These are phyloP conservation scores for Drosophila pseudotakahashii DNA, from an alignment of 2,888 invertebrate genomes.

Conservation along the genomic window DNA sequence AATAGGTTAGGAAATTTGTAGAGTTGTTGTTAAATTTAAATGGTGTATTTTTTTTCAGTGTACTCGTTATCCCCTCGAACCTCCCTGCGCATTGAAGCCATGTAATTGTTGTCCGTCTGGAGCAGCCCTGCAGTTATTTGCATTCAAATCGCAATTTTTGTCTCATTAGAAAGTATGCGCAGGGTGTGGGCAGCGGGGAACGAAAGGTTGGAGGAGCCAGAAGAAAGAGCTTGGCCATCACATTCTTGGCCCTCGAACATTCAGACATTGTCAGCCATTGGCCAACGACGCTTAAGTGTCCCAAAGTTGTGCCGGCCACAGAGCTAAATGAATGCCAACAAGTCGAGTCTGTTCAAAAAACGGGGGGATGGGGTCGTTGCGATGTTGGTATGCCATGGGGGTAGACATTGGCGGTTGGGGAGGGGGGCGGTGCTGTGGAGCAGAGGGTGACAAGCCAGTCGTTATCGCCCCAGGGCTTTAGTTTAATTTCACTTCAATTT, in stretches of 20 bases:
- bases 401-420: background rate
- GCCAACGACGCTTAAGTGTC: constrained; percentile 71
- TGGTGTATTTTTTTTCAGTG: background rate
- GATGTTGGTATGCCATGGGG: background rate
- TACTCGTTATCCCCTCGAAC: constrained; percentile 7
- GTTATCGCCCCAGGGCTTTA: constrained; percentile 71
- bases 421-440: too few relatives aligned
- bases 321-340: constrained; percentile 71
- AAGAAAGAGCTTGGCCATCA: constrained; percentile 40
- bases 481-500: constrained; percentile 77
- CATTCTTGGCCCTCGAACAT: constrained; percentile 27
- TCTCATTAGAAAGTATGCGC: constrained; percentile 67
- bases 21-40: too few relatives aligned
- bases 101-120: constrained; percentile 74
- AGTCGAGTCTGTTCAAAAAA: constrained; percentile 45
- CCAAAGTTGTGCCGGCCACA: constrained; percentile 72
- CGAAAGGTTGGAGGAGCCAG: background rate
- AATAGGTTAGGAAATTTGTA: too few relatives aligned
- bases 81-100: constrained; percentile 48
- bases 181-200: background rate
- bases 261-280: constrained; percentile 48
- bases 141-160: constrained; percentile 80
- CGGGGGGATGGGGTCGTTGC: background rate
- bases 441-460: constrained; percentile 38
- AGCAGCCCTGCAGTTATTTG: constrained; percentile 79